Conservation (phyloP, 2,888 invertebrate species). For the Caradrina clavipalpis region DNA sequence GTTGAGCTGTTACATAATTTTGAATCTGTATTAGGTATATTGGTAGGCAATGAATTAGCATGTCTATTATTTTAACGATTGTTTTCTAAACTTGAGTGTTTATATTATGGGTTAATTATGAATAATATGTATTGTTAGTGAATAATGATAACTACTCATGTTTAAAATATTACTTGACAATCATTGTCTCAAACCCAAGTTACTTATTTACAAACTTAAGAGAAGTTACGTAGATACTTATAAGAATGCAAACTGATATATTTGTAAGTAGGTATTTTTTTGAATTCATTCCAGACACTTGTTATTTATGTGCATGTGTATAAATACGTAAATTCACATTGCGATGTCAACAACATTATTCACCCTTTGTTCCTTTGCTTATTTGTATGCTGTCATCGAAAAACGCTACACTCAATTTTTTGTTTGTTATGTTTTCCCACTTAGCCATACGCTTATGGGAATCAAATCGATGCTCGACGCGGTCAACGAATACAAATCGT, state of each 20-base stretch:
- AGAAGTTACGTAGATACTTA: neutral
- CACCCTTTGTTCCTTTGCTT: slow-evolving; percentile 63
- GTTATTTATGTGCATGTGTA: slow-evolving; percentile 10
- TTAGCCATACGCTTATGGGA: slow-evolving; percentile 29
- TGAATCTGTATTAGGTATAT: slow-evolving; percentile 3
- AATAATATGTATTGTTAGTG: too few species aligned
- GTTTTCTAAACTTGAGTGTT: neutral
- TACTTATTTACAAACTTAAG: neutral
- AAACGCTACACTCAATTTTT: slow-evolving; percentile 38
- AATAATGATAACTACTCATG: too few species aligned
- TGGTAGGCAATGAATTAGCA: neutral
- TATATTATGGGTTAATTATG: neutral
- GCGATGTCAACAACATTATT: slow-evolving; percentile 35
- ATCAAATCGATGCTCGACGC: slow-evolving; percentile 22
- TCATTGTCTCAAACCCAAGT: neutral
- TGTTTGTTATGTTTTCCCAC: slow-evolving; percentile 38
- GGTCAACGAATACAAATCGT: slow-evolving; percentile 30
- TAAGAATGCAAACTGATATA: slow-evolving; percentile 2
- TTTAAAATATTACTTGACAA: neutral
- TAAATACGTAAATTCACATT: slow-evolving; percentile 25
- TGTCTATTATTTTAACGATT: neutral
- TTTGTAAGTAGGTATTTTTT: slow-evolving; percentile 1
- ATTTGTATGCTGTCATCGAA: slow-evolving; percentile 67
- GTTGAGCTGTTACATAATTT: slow-evolving; percentile 29
- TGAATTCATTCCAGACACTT: slow-evolving; percentile 10